A percentile compares a stretch with the other conserved stretches of the same genome.
These are phyloP conservation scores for Eilema griseolum DNA, from an alignment of 2,888 invertebrate species.

Conservation along the genomic window DNA sequence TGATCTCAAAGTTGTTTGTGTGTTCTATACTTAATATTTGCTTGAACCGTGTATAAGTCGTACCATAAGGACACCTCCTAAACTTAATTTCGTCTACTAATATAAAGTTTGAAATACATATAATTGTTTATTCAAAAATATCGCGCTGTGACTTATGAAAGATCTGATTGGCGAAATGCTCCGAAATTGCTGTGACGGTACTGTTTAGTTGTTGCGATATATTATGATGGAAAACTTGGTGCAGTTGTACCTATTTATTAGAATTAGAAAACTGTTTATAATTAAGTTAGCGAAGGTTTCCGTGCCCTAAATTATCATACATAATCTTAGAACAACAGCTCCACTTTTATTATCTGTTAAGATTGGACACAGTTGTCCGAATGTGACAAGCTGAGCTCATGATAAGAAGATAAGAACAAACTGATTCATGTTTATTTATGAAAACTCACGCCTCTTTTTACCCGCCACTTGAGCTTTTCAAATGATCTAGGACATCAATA, in stretches of 20 bases:
- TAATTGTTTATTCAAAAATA: conserved; percentile 59
- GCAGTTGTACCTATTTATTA: conserved; percentile 12
- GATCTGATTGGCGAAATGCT: conserved; percentile 45
- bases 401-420: conserved; percentile 34
- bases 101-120: conserved; percentile 40
- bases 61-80: conserved; percentile 47
- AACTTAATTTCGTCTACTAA: conserved; percentile 35
- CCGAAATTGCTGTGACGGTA: conserved; percentile 52
- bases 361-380: conserved; percentile 26
- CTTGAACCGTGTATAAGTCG: conserved; percentile 14
- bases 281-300: conserved; percentile 43
- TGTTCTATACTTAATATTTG: conserved; percentile 31
- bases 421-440: conserved; percentile 23
- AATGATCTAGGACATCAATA: background rate
- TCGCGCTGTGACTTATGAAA: conserved; percentile 46
- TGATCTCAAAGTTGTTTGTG: conserved; percentile 51
- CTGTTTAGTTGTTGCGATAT: conserved; percentile 25
- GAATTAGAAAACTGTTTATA: conserved; percentile 32
- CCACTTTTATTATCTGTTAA: conserved; percentile 43
- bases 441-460: conserved; percentile 12
- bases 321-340: conserved; percentile 32
- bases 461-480: background rate
- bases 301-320: conserved; percentile 36
- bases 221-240: conserved; percentile 5
- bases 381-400: conserved; percentile 17